A percentile compares a stretch with the other conserved stretches of the same genome.
phyloP scores from a whole-genome alignment of 2,113 vertebrate genomes.

The Cervus canadensis region DNA sequence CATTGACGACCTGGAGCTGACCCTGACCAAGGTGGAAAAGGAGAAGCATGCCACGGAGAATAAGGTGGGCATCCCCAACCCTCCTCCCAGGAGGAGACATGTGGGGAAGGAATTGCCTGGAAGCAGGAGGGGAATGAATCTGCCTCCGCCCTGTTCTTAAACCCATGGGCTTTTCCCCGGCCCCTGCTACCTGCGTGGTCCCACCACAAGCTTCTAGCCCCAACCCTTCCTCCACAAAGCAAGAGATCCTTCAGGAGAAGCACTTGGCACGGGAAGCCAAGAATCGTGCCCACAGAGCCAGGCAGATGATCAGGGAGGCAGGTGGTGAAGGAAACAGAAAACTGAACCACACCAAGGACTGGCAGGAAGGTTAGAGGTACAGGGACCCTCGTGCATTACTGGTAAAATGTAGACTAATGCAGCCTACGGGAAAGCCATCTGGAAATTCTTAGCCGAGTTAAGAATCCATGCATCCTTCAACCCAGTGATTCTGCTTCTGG shows the following conservation, averaged over 20 bases:
- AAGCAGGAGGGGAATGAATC: not conserved
- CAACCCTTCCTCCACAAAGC: not conserved
- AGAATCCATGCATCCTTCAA: not conserved
- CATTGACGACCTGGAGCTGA: slow-evolving; percentile 88
- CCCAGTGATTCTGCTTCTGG: not conserved
- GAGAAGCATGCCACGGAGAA: slow-evolving; percentile 89
- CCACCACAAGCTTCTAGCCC: not conserved
- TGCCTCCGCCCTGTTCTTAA: not conserved
- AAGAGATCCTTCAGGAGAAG: not conserved
- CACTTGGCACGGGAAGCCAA: not conserved
- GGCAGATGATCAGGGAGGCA: not conserved
- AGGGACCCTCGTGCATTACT: not conserved
- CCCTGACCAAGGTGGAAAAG: slow-evolving; percentile 87
- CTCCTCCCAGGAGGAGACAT: not conserved
- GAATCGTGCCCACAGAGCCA: not conserved
- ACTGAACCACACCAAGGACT: not conserved
- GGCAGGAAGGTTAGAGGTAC: not conserved
- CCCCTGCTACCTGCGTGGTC: not conserved
- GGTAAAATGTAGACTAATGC: not conserved
- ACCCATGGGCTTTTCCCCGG: not conserved
- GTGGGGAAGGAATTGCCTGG: rapidly evolving
- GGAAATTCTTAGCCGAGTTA: not conserved
- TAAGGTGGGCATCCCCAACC: slow-evolving; percentile 76
- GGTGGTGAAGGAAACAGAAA: not conserved
- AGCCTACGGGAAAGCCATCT: not conserved